A percentile compares a stretch with the other conserved stretches of the same genome.
These are phyloP conservation scores for Oriolus oriolus DNA, from an alignment of 2,113 vertebrate species.

Conservation along the genomic window DNA sequence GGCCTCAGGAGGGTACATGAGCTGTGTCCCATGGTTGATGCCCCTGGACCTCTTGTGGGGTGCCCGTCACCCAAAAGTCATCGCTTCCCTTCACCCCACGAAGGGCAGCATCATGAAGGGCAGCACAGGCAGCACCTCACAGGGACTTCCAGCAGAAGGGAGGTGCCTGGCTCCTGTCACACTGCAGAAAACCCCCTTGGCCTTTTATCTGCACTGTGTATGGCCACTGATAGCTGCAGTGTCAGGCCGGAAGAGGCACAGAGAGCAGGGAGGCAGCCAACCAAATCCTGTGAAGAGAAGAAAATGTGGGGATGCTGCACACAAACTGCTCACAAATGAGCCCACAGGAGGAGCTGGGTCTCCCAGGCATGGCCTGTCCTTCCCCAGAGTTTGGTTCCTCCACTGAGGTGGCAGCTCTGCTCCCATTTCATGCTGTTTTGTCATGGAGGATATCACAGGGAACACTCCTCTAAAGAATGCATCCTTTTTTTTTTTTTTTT, in stretches of 20 bases:
- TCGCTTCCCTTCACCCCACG: fast-evolving
- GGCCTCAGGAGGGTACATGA: neutral
- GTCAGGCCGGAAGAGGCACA: neutral
- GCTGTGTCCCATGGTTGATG: neutral
- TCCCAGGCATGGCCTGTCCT: neutral
- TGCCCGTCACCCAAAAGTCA: neutral
- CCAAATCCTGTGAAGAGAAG: neutral
- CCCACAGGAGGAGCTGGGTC: neutral
- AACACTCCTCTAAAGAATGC: neutral
- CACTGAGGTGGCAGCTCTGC: neutral
- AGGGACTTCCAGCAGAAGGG: neutral
- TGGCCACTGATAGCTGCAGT: neutral
- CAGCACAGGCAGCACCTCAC: neutral
- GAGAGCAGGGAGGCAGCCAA: neutral
- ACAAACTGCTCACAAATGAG: neutral
- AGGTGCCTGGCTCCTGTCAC: neutral
- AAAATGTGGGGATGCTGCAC: neutral
- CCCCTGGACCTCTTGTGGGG: neutral
- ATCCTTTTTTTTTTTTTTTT: neutral
- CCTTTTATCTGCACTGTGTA: neutral
- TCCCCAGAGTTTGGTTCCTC: neutral
- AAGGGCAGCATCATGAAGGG: neutral
- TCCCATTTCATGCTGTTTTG: neutral
- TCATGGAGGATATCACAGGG: neutral
- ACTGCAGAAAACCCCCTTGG: neutral